Evolutionary conservation across 2,888 invertebrate genomes (phyloP), one percentile per base, ranked within the genome.

Genomic region (Nematopogon swammerdamellus): DNA sequence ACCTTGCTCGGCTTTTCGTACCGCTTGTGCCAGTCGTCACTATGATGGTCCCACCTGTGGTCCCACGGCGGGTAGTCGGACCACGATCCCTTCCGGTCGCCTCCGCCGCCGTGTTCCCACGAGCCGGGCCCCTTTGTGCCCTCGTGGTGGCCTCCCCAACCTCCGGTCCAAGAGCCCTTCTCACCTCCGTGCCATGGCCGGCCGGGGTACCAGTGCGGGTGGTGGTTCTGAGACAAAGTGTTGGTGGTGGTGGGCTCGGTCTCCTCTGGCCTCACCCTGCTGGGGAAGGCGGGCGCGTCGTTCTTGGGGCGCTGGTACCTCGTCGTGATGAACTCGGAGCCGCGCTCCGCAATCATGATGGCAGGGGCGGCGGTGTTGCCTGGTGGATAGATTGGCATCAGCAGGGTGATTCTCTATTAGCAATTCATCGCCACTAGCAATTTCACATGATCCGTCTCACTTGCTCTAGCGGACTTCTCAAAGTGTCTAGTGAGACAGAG

Each of bases 311-410:
- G 60, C 64, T 73, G 75, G 52, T 84, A 79, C 1, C 75, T 68
- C 2, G 67, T 68, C 49, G 70, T 69, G 46, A 84, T 66, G 59
- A 82, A 82, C 51, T 80, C 74, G 0, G 83, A 72, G 0, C 70
- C 83, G 25, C 81, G 72, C 55, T 84, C 84, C 1, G 77, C 85
- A 57, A 85, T 76, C 85, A 85, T 84, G 56, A 84, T 80, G 1
- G 74, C 69, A 0, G 84, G 82, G 0, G 80, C 83, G 29, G 79
- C 83, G 1, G 84, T 85, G 59, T 85, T 85, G 2, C 82, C 81
- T 64, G 66, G 59, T 8, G 25, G n/a, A n/a, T n/a, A n/a, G n/a
- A n/a, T n/a, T n/a, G n/a, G n/a, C n/a, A 1, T n/a, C n/a, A n/a
- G n/a, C n/a, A n/a, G n/a, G 29, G 46, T 45, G n/a, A n/a, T n/a